phyloP scores from a whole-genome alignment of 2,113 vertebrate species.

The Bubo scandiacus region DNA sequence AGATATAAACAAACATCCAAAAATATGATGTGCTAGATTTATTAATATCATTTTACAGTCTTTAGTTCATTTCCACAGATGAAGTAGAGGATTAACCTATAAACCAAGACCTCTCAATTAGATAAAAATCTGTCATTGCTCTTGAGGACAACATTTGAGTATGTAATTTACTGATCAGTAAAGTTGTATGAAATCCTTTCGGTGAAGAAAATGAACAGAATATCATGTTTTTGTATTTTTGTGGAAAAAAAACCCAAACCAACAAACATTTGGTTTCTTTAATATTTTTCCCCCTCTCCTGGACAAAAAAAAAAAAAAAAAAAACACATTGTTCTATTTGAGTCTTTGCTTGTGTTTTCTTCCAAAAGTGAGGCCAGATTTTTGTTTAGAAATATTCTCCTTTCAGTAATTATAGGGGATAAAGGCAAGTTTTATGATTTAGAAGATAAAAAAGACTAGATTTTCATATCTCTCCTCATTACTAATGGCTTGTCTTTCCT shows the following conservation, averaged over 20 bases:
- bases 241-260: fast-evolving
- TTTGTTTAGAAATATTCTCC: neutral
- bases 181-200: neutral
- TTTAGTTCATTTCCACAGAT: neutral
- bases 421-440: neutral
- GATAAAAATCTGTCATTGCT: neutral
- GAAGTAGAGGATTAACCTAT: neutral
- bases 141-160: neutral
- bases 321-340: neutral
- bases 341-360: neutral
- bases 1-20: neutral
- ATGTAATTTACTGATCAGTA: neutral
- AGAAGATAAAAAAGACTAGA: neutral
- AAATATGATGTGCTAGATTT: neutral
- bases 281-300: neutral
- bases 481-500: neutral
- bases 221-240: neutral
- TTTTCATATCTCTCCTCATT: neutral
- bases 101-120: neutral
- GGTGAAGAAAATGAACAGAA: neutral
- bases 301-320: fast-evolving
- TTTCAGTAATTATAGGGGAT: neutral
- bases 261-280: fast-evolving
- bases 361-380: neutral
- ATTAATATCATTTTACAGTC: neutral